Conservation (phyloP, 2,797 vertebrate genomes). For the Enteromius viviparus region DNA sequence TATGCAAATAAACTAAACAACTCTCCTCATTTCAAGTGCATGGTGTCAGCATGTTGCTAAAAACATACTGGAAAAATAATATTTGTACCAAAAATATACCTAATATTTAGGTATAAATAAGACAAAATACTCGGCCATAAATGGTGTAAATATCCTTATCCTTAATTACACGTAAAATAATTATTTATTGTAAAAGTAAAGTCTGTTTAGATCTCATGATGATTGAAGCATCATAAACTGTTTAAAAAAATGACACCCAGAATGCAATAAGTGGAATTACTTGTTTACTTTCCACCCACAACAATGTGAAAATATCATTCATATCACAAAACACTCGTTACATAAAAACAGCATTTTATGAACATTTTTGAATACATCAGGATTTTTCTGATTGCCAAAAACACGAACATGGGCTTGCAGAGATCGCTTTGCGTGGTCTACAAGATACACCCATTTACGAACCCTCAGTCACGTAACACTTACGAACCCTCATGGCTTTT, state of each 20-base stretch:
- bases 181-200: neutral
- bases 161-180: neutral
- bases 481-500: neutral
- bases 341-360: conserved; percentile 15
- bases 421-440: conserved; percentile 10
- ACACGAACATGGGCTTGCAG: neutral
- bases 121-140: neutral
- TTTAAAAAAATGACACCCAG: conserved; percentile 28
- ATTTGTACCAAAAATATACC: neutral
- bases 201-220: neutral
- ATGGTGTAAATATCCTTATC: too few relatives aligned
- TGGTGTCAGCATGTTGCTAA: neutral
- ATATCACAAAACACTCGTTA: conserved; percentile 19
- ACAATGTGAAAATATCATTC: conserved; percentile 18
- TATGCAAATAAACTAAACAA: neutral
- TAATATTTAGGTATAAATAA: neutral
- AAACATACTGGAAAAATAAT: neutral
- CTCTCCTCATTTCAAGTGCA: neutral
- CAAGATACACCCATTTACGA: neutral
- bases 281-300: conserved; percentile 35
- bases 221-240: neutral
- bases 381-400: conserved; percentile 8
- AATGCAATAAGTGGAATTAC: neutral
- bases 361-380: conserved; percentile 10
- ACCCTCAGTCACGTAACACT: neutral